phyloP scores from a whole-genome alignment of 37 sponge, comb jelly and placozoan species.

The Amphimedon queenslandica region DNA sequence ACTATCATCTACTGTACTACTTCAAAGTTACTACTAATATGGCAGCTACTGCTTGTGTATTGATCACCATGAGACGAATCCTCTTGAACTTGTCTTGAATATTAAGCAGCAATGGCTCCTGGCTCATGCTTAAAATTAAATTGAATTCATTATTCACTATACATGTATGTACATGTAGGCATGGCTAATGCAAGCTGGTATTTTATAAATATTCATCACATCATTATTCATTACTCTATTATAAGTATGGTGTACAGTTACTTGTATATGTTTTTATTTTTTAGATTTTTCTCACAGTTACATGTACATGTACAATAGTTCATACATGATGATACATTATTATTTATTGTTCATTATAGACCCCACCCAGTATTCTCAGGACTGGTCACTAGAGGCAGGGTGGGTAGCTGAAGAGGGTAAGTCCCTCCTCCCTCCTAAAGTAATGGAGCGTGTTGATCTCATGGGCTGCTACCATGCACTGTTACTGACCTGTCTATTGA shows the following conservation, averaged over 20 bases:
- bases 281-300: neutral
- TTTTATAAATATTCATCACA: neutral
- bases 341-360: constrained; percentile 27
- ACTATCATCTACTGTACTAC: no score
- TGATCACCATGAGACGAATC: no score
- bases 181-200: neutral
- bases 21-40: no score
- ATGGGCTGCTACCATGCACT: constrained; percentile 64
- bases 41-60: no score
- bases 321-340: neutral
- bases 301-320: neutral
- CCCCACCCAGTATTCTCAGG: constrained; percentile 24
- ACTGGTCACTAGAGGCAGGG: constrained; percentile 67
- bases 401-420: constrained; percentile 76
- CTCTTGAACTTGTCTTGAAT: no score
- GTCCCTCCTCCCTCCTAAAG: constrained; percentile 61
- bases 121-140: no score
- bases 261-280: no score
- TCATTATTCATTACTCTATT: no score
- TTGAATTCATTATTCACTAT: no score
- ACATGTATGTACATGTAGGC: neutral
- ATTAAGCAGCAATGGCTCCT: no score
- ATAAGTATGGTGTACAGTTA: no score
- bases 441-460: constrained; percentile 41
- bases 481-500: constrained; percentile 39